Evolutionary conservation across 2,797 vertebrate genomes (phyloP), one percentile per base, ranked within the genome.

Genomic region (Pogoniulus pusillus): DNA sequence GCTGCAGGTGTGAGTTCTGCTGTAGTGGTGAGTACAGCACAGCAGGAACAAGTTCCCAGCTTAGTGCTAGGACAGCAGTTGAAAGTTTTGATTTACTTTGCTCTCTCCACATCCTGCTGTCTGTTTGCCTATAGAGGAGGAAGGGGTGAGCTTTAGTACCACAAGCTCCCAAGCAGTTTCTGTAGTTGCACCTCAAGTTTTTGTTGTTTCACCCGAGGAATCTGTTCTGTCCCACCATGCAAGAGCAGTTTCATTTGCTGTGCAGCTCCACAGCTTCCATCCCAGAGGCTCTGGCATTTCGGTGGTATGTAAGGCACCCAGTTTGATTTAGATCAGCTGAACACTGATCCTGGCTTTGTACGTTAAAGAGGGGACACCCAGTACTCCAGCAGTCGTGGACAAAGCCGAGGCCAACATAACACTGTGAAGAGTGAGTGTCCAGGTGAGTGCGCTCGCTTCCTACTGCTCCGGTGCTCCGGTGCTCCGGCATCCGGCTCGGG

Each of bases 1-100:
- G 58, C 62, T 80, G 85, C 55, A 39, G 59, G 63, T 30, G n/a
- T n/a, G n/a, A n/a, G n/a, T 49, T 49, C 47, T 24, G 55, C 47
- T 24, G 55, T 16, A 26, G 26, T 6, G 3, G 22, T 0, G 18
- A 13, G 41, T 43, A 51, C n/a, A 2, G 4, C 1, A 54, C 32
- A 16, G 41, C 0, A 35, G 45, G 57, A 59, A 58, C 22, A 32
- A 9, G 5, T 43, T 82, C 87, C 59, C 66, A 68, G 20, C 29
- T 73, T 14, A 63, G 65, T 14, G 30, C 60, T 43, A 27, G 12
- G 8, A 63, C 39, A 64, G 66, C 63, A 51, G 55, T 35, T 0
- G 5, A 7, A 78, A 79, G 37, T 55, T 79, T 69, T 37, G 29
- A 65, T 69, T 79, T 65, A 58, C 7, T 5, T 2, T 2, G 13